Percentiles rank a stretch among this genome's conserved stretches.
phyloP scores from a whole-genome alignment of 2,797 vertebrate genomes.

The Lagodon rhomboides region DNA sequence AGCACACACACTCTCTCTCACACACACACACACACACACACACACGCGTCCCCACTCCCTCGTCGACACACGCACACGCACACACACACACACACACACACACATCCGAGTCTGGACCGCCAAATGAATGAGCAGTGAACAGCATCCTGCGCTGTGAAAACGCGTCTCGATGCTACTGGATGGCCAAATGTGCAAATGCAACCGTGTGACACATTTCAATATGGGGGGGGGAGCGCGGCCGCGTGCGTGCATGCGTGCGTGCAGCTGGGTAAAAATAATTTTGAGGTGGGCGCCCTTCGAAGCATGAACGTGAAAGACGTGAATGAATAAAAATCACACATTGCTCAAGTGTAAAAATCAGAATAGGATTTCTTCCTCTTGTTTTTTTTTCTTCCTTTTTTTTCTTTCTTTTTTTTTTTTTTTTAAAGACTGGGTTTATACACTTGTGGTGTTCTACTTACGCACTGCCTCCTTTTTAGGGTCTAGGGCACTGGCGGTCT shows the following conservation, averaged over 20 bases:
- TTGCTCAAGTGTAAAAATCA: conserved; percentile 42
- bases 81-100: conserved; percentile 10
- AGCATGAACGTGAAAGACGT: conserved; percentile 52
- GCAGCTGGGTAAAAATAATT: conserved; percentile 62
- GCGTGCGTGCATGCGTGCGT: conserved; percentile 50
- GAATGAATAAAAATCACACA: conserved; percentile 59
- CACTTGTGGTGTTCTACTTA: conserved; percentile 88
- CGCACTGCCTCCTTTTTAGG: conserved; percentile 99
- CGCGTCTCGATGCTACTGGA: conserved; percentile 42
- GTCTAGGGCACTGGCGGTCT: conserved; percentile 91
- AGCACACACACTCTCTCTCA: conserved; percentile 36
- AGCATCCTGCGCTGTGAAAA: conserved; percentile 56
- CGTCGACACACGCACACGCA: conserved; percentile 30
- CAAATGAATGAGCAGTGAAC: conserved; percentile 62
- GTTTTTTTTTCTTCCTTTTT: conserved; percentile 8
- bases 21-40: conserved; percentile 26
- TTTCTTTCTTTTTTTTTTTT: background rate
- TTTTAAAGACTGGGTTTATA: background rate
- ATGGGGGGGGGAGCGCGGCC: conserved; percentile 38
- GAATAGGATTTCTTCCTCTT: background rate
- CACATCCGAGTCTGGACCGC: conserved; percentile 58
- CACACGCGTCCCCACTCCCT: background rate
- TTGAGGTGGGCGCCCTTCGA: conserved; percentile 61
- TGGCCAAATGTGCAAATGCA: conserved; percentile 69
- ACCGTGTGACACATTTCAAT: conserved; percentile 82